Evolutionary conservation across 1,140 invertebrate species (phyloP).

Genomic region (Lamellibrachia luymesi): DNA sequence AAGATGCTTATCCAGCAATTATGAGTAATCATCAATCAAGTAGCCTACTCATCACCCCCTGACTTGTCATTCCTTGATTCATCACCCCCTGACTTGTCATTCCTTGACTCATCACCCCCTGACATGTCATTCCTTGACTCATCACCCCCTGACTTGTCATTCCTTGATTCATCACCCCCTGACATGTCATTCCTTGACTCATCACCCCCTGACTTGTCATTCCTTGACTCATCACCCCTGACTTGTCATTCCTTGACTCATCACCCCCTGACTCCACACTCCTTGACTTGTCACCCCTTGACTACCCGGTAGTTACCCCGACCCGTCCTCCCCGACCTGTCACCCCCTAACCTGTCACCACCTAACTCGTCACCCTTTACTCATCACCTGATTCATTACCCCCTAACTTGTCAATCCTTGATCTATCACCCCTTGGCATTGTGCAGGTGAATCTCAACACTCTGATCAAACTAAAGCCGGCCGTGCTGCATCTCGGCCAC

Average conservation of each 20-base stretch:
- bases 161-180: neutral
- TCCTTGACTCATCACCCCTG: neutral
- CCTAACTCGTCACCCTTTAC: neutral
- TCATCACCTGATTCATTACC: neutral
- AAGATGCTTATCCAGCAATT: no score
- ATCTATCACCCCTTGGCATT: neutral
- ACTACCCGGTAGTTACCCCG: no score
- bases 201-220: neutral
- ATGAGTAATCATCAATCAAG: no score
- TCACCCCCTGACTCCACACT: neutral
- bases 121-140: neutral
- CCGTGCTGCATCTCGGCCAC: constrained; percentile 77
- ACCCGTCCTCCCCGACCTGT: no score
- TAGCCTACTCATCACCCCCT: neutral
- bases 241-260: neutral
- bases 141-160: neutral
- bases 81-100: no score
- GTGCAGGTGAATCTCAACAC: constrained; percentile 72
- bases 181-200: neutral
- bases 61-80: neutral
- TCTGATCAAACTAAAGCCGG: constrained; percentile 71
- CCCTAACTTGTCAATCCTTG: neutral
- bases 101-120: no score
- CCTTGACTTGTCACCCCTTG: neutral
- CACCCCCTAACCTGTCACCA: neutral